Conservation (phyloP, 2,888 invertebrate genomes). For the Automeris io region DNA sequence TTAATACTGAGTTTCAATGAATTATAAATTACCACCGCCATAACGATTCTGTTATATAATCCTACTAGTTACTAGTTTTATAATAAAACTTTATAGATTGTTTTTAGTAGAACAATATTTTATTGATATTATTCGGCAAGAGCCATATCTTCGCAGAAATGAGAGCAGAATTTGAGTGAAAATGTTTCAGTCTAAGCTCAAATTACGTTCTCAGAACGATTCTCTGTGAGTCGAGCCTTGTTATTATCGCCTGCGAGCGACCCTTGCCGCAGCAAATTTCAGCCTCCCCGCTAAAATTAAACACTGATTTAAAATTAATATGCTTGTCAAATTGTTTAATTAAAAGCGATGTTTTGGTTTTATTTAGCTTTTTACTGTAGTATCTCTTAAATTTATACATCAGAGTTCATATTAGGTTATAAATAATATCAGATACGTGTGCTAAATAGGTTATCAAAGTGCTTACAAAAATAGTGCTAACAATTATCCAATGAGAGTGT, state of each 20-base stretch:
- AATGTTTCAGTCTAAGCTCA: slow-evolving; percentile 15
- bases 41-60: no score
- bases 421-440: no score
- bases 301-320: slow-evolving; percentile 24
- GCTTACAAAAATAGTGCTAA: no score
- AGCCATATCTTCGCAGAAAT: neutral
- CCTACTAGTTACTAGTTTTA: no score
- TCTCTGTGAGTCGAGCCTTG: slow-evolving; percentile 10
- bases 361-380: slow-evolving; percentile 8
- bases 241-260: slow-evolving; percentile 15
- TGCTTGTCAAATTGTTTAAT: slow-evolving; percentile 21
- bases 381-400: neutral
- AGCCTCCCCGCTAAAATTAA: slow-evolving; percentile 22
- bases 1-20: no score
- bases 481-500: no score
- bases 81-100: no score
- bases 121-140: neutral
- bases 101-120: neutral
- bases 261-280: neutral
- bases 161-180: neutral
- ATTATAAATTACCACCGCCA: no score
- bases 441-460: no score
- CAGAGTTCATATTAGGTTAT: no score
- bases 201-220: slow-evolving; percentile 8
- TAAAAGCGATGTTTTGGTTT: slow-evolving; percentile 12